Evolutionary conservation across 92 coral and sea anemone genomes (phyloP), one percentile per base, ranked within the genome.

Genomic region (Paragorgia papillata): DNA sequence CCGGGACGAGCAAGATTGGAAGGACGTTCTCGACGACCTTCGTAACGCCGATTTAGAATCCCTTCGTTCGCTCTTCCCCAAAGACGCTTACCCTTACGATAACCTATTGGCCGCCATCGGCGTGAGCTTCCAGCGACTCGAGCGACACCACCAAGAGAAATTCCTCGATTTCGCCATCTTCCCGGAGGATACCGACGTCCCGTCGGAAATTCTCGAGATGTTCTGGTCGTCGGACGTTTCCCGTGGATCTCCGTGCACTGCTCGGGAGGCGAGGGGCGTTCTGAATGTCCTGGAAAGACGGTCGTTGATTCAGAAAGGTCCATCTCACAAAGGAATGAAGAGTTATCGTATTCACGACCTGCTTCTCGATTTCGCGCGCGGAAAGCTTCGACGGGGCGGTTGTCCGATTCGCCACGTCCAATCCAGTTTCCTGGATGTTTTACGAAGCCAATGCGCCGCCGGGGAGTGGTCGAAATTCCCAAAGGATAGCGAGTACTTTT

Each of bases 171-270:
- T 86, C 57, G 83, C 86, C 14, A 57, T 82, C 55, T 86, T 86
- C 67, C 83, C 89, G 26, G 89, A 86, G 64, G 89, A 86, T 59
- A 82, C 74, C 7, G 86, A 86, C 37, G 60, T 86, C 41, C 89
- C 89, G 50, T 67, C 80, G 18, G 63, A 66, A 25, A 79, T 86
- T 43, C 79, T 86, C 32, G 87, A 86, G 63, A 76, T 82, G 83
- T 51, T 86, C 30, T 86, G 89, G 89, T 53, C 40, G 28, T 25
- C 53, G 19, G n/a, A 17, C 26, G 59, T 56, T 26, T 14, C 57
- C 17, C 60, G 66, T n/a, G 65, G 69, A 33, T 51, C 0, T 15
- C 9, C 3, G 48, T 62, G 44, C 18, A 30, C 21, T 25, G 46
- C 44, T 34, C 44, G 89, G 29, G 54, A 59, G 43, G 79, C 74